These are phyloP conservation scores for Arnoldichthys spilopterus DNA, from an alignment of 2,797 vertebrate genomes.

Conservation along the genomic window DNA sequence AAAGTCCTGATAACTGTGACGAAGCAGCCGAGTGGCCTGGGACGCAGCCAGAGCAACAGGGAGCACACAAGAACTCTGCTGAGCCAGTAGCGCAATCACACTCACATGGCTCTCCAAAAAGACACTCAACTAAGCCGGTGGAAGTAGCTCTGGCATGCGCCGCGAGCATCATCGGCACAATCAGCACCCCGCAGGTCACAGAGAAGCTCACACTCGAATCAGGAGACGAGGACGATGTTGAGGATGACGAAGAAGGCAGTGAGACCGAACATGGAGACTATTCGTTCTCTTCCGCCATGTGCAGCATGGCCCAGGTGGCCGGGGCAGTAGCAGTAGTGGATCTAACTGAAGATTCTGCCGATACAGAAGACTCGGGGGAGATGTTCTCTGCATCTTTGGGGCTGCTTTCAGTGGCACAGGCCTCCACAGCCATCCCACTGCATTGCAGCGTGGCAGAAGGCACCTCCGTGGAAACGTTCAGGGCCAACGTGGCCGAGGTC, in stretches of 20 bases:
- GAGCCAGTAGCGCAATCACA: slow-evolving; percentile 44
- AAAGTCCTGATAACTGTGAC: slow-evolving; percentile 90
- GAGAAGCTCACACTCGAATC: slow-evolving; percentile 83
- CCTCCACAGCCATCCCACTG: slow-evolving; percentile 79
- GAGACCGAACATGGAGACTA: slow-evolving; percentile 72
- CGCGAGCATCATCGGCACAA: slow-evolving; percentile 91
- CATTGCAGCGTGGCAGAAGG: slow-evolving; percentile 81
- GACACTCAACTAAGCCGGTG: slow-evolving; percentile 79
- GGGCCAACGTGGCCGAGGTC: slow-evolving; percentile 85
- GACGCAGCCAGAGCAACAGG: slow-evolving; percentile 60
- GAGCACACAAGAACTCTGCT: slow-evolving; percentile 62
- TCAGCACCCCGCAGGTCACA: slow-evolving; percentile 87
- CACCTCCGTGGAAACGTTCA: slow-evolving; percentile 82
- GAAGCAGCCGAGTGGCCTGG: slow-evolving; percentile 82
- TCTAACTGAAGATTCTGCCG: slow-evolving; percentile 71
- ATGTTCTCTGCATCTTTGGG: slow-evolving; percentile 76
- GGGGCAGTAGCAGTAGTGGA: slow-evolving; percentile 89
- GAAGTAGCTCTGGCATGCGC: slow-evolving; percentile 93
- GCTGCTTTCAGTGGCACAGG: slow-evolving; percentile 82
- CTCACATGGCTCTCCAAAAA: slow-evolving; percentile 44
- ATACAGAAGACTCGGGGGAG: slow-evolving; percentile 67
- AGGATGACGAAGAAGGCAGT: slow-evolving; percentile 51
- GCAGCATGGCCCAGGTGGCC: slow-evolving; percentile 90
- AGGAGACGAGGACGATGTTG: slow-evolving; percentile 51
- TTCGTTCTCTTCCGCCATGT: slow-evolving; percentile 89